Conservation (phyloP, 2,888 invertebrate species). For the Bellardia bayeri region DNA sequence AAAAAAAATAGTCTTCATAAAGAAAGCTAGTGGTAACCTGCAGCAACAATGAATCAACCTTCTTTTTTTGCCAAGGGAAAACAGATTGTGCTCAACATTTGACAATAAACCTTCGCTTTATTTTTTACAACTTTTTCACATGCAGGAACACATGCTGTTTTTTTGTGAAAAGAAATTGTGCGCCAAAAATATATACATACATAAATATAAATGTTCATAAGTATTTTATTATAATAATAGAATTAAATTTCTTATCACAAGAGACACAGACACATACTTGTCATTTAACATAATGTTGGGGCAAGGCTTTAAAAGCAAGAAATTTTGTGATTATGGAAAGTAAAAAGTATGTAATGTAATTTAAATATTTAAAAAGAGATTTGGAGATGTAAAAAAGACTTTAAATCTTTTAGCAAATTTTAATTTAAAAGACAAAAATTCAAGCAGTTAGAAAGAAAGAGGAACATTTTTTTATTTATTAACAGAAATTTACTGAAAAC, state of each 20-base stretch:
- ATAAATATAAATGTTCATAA: conserved; percentile 65
- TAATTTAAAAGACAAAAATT: no score
- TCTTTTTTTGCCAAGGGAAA: conserved; percentile 53
- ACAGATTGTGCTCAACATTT: conserved; percentile 72
- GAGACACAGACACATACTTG: conserved; percentile 67
- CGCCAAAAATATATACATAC: conserved; percentile 28
- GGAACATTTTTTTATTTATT: no score
- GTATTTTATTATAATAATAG: conserved; percentile 63
- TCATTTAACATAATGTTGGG: conserved; percentile 74
- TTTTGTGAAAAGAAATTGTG: conserved; percentile 77
- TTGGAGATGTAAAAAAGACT: background rate
- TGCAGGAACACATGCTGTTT: conserved; percentile 83
- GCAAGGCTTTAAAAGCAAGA: conserved; percentile 54
- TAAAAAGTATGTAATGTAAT: background rate
- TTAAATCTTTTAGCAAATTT: no score
- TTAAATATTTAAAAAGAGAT: background rate
- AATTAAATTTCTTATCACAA: conserved; percentile 73
- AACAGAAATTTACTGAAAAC: no score
- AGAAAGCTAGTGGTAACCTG: background rate
- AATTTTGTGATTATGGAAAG: background rate
- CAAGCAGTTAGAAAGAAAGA: no score
- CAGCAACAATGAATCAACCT: conserved; percentile 53
- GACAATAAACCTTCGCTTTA: conserved; percentile 67
- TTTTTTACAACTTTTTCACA: conserved; percentile 76
- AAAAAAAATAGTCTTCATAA: background rate